Evolutionary conservation across 2,113 vertebrate species (phyloP).

Genomic region (Litocranius walleri): DNA sequence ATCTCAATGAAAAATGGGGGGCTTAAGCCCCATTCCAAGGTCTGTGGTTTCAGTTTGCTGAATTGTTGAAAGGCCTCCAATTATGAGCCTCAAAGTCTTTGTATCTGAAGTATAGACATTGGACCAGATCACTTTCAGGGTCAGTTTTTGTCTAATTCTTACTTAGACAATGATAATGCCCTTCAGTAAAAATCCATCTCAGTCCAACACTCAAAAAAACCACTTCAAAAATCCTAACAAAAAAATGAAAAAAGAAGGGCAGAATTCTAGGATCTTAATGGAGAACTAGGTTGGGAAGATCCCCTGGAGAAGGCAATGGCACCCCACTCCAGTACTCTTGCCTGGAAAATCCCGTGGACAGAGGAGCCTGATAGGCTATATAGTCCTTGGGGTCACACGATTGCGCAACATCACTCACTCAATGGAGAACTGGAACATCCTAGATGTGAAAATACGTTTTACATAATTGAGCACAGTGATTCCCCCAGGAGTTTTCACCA

Average conservation of each 20-base stretch:
- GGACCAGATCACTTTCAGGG: neutral
- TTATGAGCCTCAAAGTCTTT: neutral
- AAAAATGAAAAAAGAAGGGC: neutral
- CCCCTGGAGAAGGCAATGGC: too few species aligned
- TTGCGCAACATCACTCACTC: too few species aligned
- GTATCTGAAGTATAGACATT: neutral
- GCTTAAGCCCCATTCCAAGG: neutral
- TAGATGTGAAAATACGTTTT: neutral
- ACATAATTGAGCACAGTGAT: neutral
- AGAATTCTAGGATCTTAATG: neutral
- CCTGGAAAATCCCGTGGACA: too few species aligned
- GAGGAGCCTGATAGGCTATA: too few species aligned
- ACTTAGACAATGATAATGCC: neutral
- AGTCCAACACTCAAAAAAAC: neutral
- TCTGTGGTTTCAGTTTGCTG: neutral
- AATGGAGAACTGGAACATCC: neutral
- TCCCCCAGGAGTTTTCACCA: neutral
- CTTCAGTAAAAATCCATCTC: neutral
- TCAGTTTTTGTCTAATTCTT: neutral
- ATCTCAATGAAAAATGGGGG: neutral
- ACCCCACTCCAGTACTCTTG: too few species aligned
- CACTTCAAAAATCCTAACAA: neutral
- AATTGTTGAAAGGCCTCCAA: neutral
- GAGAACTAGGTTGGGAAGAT: neutral
- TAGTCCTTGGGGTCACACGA: fast-evolving